Evolutionary conservation across 2,888 invertebrate genomes (phyloP).

Genomic region (Ormyrus rosae): DNA sequence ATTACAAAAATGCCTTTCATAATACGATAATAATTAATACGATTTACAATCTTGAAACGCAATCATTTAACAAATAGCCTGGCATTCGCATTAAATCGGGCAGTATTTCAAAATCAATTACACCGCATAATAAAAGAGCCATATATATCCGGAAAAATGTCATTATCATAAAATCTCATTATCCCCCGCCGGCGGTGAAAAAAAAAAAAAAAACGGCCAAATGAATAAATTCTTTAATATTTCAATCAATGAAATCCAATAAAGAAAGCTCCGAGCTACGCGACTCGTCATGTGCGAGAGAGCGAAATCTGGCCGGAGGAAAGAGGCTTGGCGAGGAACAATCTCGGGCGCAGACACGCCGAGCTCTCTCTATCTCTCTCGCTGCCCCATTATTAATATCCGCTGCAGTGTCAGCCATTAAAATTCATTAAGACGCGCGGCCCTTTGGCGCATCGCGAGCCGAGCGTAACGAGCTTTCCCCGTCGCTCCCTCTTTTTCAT

Average conservation of each 20-base stretch:
- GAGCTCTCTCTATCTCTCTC: neutral
- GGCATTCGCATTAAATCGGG: no score
- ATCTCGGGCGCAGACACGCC: neutral
- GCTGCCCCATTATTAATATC: slow-evolving; percentile 38
- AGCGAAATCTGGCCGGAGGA: neutral
- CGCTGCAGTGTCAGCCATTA: slow-evolving; percentile 2
- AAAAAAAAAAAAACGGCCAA: neutral
- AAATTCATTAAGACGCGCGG: slow-evolving; percentile 47
- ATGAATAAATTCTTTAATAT: neutral
- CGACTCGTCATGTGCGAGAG: no score
- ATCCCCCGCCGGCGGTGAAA: neutral
- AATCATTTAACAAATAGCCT: no score
- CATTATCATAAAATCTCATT: no score
- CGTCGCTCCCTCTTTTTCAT: neutral
- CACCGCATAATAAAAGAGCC: no score
- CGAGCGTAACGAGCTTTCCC: slow-evolving; percentile 5
- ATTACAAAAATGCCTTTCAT: no score
- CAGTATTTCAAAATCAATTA: no score
- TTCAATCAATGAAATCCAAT: no score
- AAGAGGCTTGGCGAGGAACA: neutral
- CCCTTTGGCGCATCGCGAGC: neutral
- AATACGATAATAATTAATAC: no score
- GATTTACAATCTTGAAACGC: no score
- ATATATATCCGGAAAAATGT: no score
- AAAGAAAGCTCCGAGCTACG: no score